Evolutionary conservation across 2,888 invertebrate genomes (phyloP).

Genomic region (Phlogophora meticulosa): DNA sequence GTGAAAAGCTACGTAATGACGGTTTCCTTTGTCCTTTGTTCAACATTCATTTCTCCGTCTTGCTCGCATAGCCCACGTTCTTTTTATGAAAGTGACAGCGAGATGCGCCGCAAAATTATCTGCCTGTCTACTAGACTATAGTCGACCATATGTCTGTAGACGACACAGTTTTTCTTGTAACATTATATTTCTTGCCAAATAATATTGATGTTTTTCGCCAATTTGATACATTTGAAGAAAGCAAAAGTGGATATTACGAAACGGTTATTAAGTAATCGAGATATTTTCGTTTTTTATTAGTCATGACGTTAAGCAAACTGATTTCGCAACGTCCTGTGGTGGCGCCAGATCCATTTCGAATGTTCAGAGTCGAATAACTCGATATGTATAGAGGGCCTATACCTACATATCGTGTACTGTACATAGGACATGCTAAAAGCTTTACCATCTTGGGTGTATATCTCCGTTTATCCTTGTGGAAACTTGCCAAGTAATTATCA

Average conservation of each 20-base stretch:
- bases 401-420: not conserved
- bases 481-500: constrained; percentile 11
- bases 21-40: constrained; percentile 46
- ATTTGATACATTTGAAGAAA: constrained; percentile 28
- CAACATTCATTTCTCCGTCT: constrained; percentile 24
- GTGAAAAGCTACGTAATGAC: constrained; percentile 52
- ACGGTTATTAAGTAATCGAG: constrained; percentile 16
- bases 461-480: constrained; percentile 6
- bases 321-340: constrained; percentile 22
- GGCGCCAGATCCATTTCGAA: constrained; percentile 18
- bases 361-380: constrained; percentile 3
- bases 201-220: constrained; percentile 2
- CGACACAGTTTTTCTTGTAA: not conserved
- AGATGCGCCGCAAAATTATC: constrained; percentile 21
- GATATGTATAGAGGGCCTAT: constrained; percentile 9
- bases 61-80: constrained; percentile 10
- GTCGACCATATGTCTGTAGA: constrained; percentile 5
- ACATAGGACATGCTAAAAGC: constrained; percentile 6
- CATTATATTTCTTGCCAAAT: constrained; percentile 11
- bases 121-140: not conserved
- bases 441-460: not conserved
- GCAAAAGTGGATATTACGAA: constrained; percentile 33
- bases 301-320: constrained; percentile 7
- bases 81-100: constrained; percentile 15
- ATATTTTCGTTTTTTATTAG: constrained; percentile 16